Evolutionary conservation across 2,113 vertebrate genomes (phyloP).

Genomic region (Cyanocitta stelleri): DNA sequence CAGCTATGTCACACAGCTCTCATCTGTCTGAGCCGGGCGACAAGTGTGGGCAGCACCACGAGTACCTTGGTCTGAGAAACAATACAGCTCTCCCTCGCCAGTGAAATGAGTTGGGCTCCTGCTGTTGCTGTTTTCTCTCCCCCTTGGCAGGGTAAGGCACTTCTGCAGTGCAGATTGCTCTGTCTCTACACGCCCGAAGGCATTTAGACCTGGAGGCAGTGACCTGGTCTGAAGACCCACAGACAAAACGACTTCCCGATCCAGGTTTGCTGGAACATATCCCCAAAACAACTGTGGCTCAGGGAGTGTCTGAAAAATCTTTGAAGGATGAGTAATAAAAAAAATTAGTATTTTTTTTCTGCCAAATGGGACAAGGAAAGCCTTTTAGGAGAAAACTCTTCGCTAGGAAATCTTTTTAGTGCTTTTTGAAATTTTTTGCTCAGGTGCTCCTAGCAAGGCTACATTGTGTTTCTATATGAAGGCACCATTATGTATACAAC

Average conservation of each 20-base stretch:
- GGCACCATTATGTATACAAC: neutral
- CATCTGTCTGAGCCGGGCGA: neutral
- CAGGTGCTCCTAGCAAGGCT: neutral
- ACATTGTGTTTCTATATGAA: neutral
- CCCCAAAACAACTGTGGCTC: neutral
- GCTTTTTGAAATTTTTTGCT: neutral
- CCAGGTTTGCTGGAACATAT: neutral
- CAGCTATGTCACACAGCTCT: neutral
- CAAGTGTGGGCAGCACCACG: neutral
- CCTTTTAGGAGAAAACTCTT: neutral
- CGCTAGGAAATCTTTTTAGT: neutral
- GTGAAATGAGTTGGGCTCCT: neutral
- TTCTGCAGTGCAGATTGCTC: neutral
- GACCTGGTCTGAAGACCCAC: neutral
- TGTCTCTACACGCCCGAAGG: neutral
- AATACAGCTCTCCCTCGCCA: neutral
- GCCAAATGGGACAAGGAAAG: neutral
- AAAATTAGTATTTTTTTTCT: neutral
- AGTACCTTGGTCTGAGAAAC: neutral
- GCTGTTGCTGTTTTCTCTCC: neutral
- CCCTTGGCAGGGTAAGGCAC: neutral
- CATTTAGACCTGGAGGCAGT: neutral
- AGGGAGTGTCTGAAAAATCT: neutral
- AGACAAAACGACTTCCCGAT: neutral
- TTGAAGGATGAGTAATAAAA: neutral